Percentiles rank a stretch among this genome's conserved stretches.
These are phyloP conservation scores for Limnephilus marmoratus DNA, from an alignment of 2,888 invertebrate species.

Conservation along the genomic window DNA sequence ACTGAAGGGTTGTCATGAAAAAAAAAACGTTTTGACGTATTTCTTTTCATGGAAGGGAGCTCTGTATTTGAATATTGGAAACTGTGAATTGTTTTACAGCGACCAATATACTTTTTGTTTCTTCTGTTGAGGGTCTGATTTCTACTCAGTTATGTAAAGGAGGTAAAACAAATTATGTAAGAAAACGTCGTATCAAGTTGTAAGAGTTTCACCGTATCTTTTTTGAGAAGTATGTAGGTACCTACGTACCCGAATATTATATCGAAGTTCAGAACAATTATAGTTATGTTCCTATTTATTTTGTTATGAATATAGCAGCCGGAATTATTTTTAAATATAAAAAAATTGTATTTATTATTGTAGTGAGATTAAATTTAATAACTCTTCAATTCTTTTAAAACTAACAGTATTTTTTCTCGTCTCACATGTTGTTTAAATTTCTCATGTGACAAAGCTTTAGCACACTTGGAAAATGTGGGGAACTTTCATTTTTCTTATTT, in stretches of 20 bases:
- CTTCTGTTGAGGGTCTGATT: not conserved
- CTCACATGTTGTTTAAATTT: too few relatives aligned
- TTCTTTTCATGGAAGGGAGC: not conserved
- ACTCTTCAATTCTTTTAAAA: too few relatives aligned
- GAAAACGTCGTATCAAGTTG: not conserved
- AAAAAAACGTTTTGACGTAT: constrained; percentile 40
- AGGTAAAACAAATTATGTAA: not conserved
- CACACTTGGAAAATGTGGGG: too few relatives aligned
- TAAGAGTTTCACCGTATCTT: not conserved
- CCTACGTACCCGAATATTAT: not conserved
- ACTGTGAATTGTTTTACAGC: constrained; percentile 1
- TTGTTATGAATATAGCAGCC: not conserved
- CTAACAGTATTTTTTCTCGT: too few relatives aligned
- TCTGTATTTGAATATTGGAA: constrained; percentile 24
- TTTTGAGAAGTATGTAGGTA: not conserved
- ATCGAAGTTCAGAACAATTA: too few relatives aligned
- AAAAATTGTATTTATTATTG: too few relatives aligned
- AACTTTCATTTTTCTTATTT: too few relatives aligned
- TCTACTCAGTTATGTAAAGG: constrained; percentile 16
- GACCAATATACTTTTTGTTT: not conserved
- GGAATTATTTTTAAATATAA: too few relatives aligned
- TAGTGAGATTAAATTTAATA: too few relatives aligned
- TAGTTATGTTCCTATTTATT: not conserved
- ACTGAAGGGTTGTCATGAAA: constrained; percentile 56
- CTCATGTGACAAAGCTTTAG: too few relatives aligned